Evolutionary conservation across 2,888 invertebrate genomes (phyloP).

Genomic region (Coelogynopora nodosa): DNA sequence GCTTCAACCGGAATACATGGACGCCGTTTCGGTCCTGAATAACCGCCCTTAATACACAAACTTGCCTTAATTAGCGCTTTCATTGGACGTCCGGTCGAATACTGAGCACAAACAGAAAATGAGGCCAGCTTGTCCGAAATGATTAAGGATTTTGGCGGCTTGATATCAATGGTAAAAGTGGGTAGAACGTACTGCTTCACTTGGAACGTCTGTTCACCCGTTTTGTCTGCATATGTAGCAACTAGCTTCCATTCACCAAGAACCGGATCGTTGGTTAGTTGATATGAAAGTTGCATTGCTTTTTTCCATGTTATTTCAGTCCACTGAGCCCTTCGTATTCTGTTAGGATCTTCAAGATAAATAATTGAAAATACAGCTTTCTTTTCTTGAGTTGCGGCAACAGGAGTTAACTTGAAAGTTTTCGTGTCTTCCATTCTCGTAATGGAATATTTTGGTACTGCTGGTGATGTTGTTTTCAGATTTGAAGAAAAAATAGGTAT

Average conservation of each 20-base stretch:
- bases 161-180: slow-evolving; percentile 12
- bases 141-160: neutral
- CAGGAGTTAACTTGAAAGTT: neutral
- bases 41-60: neutral
- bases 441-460: neutral
- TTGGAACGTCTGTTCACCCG: neutral
- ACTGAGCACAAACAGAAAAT: slow-evolving; percentile 40
- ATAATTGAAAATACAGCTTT: slow-evolving; percentile 13
- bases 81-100: slow-evolving; percentile 36
- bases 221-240: neutral
- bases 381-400: neutral
- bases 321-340: slow-evolving; percentile 38
- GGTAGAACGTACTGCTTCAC: slow-evolving; percentile 42
- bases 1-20: neutral
- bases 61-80: neutral
- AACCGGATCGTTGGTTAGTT: slow-evolving; percentile 40
- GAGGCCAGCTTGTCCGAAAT: neutral
- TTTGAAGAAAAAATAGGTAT: neutral
- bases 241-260: slow-evolving; percentile 35
- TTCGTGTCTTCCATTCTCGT: neutral
- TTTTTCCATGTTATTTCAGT: slow-evolving; percentile 45
- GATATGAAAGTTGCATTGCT: slow-evolving; percentile 40
- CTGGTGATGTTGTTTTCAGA: neutral
- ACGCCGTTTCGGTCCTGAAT: neutral
- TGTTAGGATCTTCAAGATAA: slow-evolving; percentile 31